These are phyloP conservation scores for Trematomus loennbergii DNA, from an alignment of 2,113 vertebrate species.

Conservation along the genomic window DNA sequence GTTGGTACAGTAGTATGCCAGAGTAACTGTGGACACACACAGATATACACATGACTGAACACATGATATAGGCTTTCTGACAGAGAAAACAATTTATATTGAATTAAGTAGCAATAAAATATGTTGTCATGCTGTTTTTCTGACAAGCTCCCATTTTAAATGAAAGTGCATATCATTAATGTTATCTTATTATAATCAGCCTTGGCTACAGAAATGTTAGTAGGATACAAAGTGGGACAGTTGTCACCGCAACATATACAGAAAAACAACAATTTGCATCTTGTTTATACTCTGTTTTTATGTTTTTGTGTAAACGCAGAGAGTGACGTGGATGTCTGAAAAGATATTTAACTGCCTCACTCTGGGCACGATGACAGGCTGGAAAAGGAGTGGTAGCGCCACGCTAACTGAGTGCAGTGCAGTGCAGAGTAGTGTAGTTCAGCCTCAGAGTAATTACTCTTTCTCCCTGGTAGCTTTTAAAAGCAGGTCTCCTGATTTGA, in stretches of 20 bases:
- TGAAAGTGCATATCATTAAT: neutral
- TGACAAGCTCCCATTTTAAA: slow-evolving; percentile 14
- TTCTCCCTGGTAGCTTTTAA: neutral
- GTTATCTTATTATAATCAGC: neutral
- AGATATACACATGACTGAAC: no score
- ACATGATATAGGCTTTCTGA: no score
- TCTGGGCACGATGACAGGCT: neutral
- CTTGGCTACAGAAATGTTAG: neutral
- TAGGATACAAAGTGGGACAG: neutral
- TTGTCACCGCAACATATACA: neutral
- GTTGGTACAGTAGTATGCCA: no score
- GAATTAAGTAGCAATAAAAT: slow-evolving; percentile 18
- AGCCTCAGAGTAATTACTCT: slow-evolving; percentile 26
- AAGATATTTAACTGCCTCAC: neutral
- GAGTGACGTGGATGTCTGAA: neutral
- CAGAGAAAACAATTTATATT: neutral
- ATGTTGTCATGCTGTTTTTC: slow-evolving; percentile 1
- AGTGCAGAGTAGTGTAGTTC: slow-evolving; percentile 15
- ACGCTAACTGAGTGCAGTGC: slow-evolving; percentile 2
- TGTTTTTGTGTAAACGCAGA: neutral
- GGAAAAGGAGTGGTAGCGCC: neutral
- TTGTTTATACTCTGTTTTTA: neutral
- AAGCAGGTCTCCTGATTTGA: slow-evolving; percentile 18
- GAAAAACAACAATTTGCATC: slow-evolving; percentile 5
- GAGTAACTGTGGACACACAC: no score